Percentiles rank a stretch among this genome's conserved stretches.
These are phyloP conservation scores for Salvelinus fontinalis DNA, from an alignment of 2,113 vertebrate species.

Conservation along the genomic window DNA sequence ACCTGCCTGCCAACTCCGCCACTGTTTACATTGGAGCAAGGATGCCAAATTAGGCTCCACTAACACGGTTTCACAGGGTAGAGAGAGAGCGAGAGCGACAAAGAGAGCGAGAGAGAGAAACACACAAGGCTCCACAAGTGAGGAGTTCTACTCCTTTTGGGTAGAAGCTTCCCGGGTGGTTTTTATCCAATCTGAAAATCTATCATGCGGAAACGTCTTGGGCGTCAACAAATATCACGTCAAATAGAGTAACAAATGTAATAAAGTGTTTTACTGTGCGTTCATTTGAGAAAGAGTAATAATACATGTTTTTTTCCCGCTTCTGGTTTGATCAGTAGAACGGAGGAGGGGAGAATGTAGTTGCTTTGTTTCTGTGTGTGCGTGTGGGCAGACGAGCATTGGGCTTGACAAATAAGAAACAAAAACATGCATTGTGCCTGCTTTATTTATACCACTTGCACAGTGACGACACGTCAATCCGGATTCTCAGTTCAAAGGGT, in stretches of 20 bases:
- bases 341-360: neutral
- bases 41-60: conserved; percentile 43
- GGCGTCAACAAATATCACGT: conserved; percentile 28
- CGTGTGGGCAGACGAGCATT: neutral
- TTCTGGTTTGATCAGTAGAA: conserved; percentile 29
- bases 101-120: conserved; percentile 6
- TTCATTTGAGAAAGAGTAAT: conserved; percentile 35
- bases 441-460: neutral
- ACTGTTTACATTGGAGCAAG: conserved; percentile 50
- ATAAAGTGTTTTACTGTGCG: conserved; percentile 32
- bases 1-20: conserved; percentile 44
- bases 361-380: neutral
- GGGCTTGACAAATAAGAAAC: neutral
- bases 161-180: conserved; percentile 22
- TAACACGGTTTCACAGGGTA: conserved; percentile 37
- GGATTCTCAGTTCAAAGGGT: neutral
- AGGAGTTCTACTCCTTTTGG: conserved; percentile 12
- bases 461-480: neutral
- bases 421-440: neutral
- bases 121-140: conserved; percentile 11
- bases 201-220: conserved; percentile 29
- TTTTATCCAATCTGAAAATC: conserved; percentile 35
- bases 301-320: conserved; percentile 22
- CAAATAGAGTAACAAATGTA: conserved; percentile 19
- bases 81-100: neutral